Conservation (phyloP, 2,113 vertebrate genomes). For the Alligator mississippiensis region DNA sequence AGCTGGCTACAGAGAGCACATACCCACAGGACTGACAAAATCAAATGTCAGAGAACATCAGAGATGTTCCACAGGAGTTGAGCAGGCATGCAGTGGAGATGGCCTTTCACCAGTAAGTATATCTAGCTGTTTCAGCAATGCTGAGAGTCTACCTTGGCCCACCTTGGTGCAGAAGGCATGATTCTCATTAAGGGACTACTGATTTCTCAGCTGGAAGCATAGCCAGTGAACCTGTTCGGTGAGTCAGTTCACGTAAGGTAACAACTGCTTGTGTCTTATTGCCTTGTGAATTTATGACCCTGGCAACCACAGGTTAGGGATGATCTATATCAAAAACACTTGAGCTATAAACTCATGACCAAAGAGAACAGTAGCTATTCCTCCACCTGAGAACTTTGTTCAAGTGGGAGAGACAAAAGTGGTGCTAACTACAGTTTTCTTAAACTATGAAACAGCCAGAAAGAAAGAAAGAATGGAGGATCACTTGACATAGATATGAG, state of each 20-base stretch:
- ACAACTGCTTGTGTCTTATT: constrained; percentile 84
- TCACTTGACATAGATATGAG: neutral
- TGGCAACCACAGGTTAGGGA: constrained; percentile 79
- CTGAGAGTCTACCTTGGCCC: constrained; percentile 55
- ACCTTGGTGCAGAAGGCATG: constrained; percentile 42
- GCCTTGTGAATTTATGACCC: constrained; percentile 82
- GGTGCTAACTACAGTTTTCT: neutral
- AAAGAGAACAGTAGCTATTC: neutral
- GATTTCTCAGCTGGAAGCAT: constrained; percentile 35
- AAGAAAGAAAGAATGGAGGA: neutral
- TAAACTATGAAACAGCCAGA: neutral
- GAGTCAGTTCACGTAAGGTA: constrained; percentile 75
- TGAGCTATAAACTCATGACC: constrained; percentile 67
- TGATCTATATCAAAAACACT: constrained; percentile 52
- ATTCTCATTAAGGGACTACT: constrained; percentile 61
- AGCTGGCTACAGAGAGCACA: constrained; percentile 47
- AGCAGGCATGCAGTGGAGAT: constrained; percentile 44
- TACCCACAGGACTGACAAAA: constrained; percentile 24
- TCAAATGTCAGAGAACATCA: neutral
- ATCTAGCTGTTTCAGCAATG: constrained; percentile 40
- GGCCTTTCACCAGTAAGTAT: neutral
- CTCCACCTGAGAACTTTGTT: neutral
- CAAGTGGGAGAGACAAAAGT: constrained; percentile 32
- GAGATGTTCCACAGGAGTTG: neutral
- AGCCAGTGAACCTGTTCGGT: constrained; percentile 52